A percentile compares a stretch with the other conserved stretches of the same genome.
These are phyloP conservation scores for Chalcosyrphus nemorum DNA, from an alignment of 2,888 invertebrate genomes.

Conservation along the genomic window DNA sequence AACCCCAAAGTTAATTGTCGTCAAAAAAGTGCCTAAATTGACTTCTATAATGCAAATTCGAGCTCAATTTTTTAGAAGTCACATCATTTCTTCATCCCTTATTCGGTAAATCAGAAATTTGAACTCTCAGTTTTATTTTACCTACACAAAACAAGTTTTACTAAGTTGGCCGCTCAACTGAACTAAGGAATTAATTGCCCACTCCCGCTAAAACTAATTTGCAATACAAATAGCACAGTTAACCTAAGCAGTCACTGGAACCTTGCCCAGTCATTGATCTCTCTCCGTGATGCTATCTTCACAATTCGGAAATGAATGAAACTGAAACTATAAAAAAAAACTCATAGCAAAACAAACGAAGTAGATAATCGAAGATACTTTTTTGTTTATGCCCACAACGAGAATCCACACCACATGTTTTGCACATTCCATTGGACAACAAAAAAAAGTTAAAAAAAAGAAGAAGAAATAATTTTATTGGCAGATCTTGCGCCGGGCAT, in stretches of 20 bases:
- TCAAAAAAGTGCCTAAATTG: neutral
- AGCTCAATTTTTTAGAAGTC: too few relatives aligned
- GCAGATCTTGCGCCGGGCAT: slow-evolving; percentile 32
- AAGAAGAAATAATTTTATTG: slow-evolving; percentile 5
- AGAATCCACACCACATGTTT: slow-evolving; percentile 28
- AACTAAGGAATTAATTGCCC: neutral
- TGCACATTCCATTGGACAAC: slow-evolving; percentile 7
- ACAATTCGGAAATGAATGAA: slow-evolving; percentile 31
- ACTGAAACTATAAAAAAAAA: slow-evolving; percentile 22
- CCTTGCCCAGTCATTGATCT: slow-evolving; percentile 55
- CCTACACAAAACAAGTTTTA: neutral
- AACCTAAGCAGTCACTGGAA: neutral
- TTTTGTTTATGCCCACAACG: slow-evolving; percentile 17
- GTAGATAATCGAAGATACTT: slow-evolving; percentile 1
- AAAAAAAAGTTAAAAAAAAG: neutral
- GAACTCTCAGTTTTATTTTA: slow-evolving; percentile 7
- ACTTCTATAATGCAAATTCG: neutral
- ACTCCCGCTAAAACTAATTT: slow-evolving; percentile 20
- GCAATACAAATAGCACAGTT: slow-evolving; percentile 38
- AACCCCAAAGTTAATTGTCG: neutral
- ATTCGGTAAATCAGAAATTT: neutral
- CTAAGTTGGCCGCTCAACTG: neutral
- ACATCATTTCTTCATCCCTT: neutral
- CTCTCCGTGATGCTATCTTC: slow-evolving; percentile 8
- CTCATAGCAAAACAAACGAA: slow-evolving; percentile 21